phyloP scores from a whole-genome alignment of 2,888 invertebrate genomes.

The Himalopsyche anomala region DNA sequence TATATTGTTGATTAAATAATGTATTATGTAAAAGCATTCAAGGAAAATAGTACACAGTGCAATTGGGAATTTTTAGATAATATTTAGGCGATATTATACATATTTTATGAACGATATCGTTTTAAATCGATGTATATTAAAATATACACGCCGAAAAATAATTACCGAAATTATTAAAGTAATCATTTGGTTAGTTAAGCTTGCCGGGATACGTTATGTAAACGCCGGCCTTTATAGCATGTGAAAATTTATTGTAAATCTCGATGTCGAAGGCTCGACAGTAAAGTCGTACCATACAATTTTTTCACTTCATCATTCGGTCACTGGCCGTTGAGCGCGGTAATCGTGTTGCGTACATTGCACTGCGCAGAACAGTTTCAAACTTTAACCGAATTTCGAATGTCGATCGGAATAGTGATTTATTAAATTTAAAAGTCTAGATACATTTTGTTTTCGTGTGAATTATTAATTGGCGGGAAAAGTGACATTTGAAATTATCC shows the following conservation, averaged over 20 bases:
- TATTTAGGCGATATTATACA: no score
- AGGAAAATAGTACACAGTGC: no score
- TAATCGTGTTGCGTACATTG: background rate
- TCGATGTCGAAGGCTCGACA: background rate
- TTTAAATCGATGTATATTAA: no score
- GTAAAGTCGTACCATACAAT: conserved; percentile 1
- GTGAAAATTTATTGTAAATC: conserved; percentile 41
- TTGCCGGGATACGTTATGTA: background rate
- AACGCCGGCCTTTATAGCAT: background rate
- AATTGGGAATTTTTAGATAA: no score
- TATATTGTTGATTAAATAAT: no score
- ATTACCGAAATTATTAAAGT: no score
- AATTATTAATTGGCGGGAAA: background rate
- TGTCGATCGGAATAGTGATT: background rate
- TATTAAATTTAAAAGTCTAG: background rate
- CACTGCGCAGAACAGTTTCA: background rate
- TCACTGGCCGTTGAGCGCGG: conserved; percentile 37
- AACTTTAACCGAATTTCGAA: conserved; percentile 1
- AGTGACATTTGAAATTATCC: background rate
- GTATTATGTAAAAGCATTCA: background rate
- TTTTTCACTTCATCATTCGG: conserved; percentile 42
- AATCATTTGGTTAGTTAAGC: no score
- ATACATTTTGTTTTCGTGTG: background rate
- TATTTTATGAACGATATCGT: no score
- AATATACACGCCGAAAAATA: no score